A percentile compares a stretch with the other conserved stretches of the same genome.
These are phyloP conservation scores for Gymnarchus niloticus DNA, from an alignment of 2,113 vertebrate genomes.

Conservation along the genomic window DNA sequence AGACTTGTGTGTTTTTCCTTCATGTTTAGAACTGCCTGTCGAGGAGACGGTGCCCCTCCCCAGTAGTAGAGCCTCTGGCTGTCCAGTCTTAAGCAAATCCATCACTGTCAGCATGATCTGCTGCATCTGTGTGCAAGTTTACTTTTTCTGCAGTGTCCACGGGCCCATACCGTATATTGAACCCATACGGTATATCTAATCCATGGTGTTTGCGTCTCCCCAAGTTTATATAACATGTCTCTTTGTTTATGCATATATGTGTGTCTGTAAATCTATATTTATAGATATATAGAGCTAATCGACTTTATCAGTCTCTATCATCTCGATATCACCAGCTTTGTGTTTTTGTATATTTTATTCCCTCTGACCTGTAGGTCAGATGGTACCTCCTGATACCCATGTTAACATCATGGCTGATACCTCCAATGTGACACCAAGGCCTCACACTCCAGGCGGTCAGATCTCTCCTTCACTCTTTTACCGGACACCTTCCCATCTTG, in stretches of 20 bases:
- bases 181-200: neutral
- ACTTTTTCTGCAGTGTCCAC: neutral
- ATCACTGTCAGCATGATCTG: neutral
- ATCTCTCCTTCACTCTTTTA: neutral
- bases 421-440: neutral
- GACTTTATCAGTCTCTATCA: neutral
- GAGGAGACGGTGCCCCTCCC: neutral
- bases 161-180: neutral
- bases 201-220: neutral
- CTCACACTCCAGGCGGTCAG: neutral
- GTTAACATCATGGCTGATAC: too few species aligned
- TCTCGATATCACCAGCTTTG: neutral
- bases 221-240: neutral
- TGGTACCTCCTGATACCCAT: neutral
- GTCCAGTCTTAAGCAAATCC: neutral
- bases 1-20: neutral
- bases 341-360: neutral
- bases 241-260: neutral
- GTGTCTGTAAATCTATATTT: neutral
- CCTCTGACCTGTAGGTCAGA: neutral
- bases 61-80: neutral
- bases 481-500: neutral
- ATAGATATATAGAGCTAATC: neutral
- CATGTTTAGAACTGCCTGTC: neutral
- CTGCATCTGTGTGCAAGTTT: neutral